Evolutionary conservation across 2,888 invertebrate species (phyloP), one percentile per base, ranked within the genome.

Genomic region (Crossocerus cetratus): DNA sequence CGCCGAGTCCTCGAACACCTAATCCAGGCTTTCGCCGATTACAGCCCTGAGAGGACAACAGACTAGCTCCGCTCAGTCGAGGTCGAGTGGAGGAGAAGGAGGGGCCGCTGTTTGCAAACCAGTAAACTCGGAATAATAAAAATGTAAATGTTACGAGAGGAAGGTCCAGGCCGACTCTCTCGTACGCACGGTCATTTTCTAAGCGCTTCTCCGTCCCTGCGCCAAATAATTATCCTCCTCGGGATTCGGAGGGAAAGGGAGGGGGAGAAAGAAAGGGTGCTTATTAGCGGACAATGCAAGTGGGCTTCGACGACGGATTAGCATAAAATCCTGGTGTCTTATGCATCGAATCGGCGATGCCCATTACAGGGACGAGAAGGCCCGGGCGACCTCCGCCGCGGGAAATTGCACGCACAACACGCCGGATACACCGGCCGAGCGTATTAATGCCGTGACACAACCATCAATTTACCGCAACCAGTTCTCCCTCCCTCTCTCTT

Each of bases 271-370:
- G 49, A 49, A 55, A 18, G 54, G 66, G 63, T 72, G 80, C 74
- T 86, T 88, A 88, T 87, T 85, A 87, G 76, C 83, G 84, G 80
- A 86, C 87, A 87, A 86, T 86, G 83, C 83, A 76, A 74, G 73
- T 74, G 72, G 78, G 77, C 71, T 60, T 61, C 32, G 63, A 57
- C 75, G 59, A 21, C 58, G 73, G 65, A 88, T 88, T 87, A 87
- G 84, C 88, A 87, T 88, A 86, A 87, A 83, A 84, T 79, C 80
- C 70, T 81, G 74, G 49, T 81, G 78, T 85, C 83, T 78, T 78
- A 63, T 69, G 49, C 57, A 76, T 65, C 72, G 74, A 75, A 77
- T 74, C 77, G 68, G 77, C 72, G 76, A 74, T 71, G 79, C 71
- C 76, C 78, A 78, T 76, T 78, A 77, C 16, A 49, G 49, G 49